Conservation (phyloP, 2,888 invertebrate species). For the Dicyrtomina minuta region DNA sequence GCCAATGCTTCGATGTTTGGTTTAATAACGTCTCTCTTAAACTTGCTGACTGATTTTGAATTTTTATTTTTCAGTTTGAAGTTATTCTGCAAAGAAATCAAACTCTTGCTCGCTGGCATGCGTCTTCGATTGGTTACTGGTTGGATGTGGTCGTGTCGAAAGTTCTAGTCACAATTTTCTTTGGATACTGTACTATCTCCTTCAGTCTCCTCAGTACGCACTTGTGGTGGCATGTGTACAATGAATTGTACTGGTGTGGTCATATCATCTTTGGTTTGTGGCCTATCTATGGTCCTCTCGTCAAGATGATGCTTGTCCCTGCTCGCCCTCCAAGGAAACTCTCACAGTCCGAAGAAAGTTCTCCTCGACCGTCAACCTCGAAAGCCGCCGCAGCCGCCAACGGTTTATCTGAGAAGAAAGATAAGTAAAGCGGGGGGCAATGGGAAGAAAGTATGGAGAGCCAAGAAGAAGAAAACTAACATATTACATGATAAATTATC, state of each 20-base stretch:
- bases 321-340: background rate
- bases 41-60: background rate
- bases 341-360: background rate
- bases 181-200: slow-evolving; percentile 79
- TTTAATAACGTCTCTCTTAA: no score
- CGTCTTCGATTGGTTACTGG: slow-evolving; percentile 47
- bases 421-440: slow-evolving; percentile 8
- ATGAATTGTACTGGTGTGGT: slow-evolving; percentile 69
- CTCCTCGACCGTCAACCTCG: slow-evolving; percentile 26
- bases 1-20: background rate
- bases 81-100: slow-evolving; percentile 62
- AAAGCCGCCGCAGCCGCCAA: slow-evolving; percentile 4
- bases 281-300: slow-evolving; percentile 60
- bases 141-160: slow-evolving; percentile 62
- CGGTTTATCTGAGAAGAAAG: slow-evolving; percentile 15
- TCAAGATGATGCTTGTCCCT: slow-evolving; percentile 54
- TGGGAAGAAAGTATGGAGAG: no score
- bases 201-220: slow-evolving; percentile 71
- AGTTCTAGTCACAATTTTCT: slow-evolving; percentile 73
- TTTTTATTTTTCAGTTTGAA: slow-evolving; percentile 60
- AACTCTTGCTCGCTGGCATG: slow-evolving; percentile 59
- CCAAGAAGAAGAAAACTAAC: slow-evolving; percentile 1
- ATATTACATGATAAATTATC: no score
- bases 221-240: slow-evolving; percentile 68
- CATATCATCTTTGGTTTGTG: slow-evolving; percentile 69